Conservation (phyloP, 2,888 invertebrate species). For the Rosalia funebris region DNA sequence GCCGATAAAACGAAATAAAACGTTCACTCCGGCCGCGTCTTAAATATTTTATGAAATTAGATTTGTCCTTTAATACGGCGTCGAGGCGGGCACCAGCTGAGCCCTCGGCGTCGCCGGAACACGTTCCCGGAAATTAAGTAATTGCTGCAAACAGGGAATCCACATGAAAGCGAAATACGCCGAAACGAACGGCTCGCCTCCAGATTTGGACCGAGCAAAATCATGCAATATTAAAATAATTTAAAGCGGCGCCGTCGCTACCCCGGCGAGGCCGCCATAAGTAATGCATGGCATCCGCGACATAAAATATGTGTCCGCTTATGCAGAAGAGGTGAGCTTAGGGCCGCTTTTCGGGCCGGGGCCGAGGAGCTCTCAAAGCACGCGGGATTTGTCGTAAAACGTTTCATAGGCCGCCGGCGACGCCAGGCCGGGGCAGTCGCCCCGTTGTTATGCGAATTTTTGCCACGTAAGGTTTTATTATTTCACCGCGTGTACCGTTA, state of each 20-base stretch:
- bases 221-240: conserved; percentile 63
- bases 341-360: conserved; percentile 33
- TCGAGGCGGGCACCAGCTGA: conserved; percentile 5
- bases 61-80: conserved; percentile 33
- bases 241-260: conserved; percentile 54
- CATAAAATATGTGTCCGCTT: conserved; percentile 55
- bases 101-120: conserved; percentile 3
- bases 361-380: conserved; percentile 43
- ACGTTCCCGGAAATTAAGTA: conserved; percentile 21
- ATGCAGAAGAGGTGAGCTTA: conserved; percentile 51
- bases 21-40: conserved; percentile 32
- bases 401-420: conserved; percentile 37
- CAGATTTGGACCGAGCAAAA: conserved; percentile 60
- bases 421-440: conserved; percentile 11
- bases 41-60: conserved; percentile 47
- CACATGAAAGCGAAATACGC: conserved; percentile 19
- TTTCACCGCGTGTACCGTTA: conserved; percentile 17
- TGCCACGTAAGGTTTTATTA: conserved; percentile 16
- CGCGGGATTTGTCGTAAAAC: conserved; percentile 53
- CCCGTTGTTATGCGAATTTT: conserved; percentile 13
- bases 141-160: conserved; percentile 21
- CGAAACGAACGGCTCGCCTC: conserved; percentile 47
- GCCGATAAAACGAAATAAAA: conserved; percentile 46
- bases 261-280: conserved; percentile 47
- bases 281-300: conserved; percentile 52